Evolutionary conservation across 2,113 vertebrate species (phyloP).

Genomic region (Stictonetta naevosa): DNA sequence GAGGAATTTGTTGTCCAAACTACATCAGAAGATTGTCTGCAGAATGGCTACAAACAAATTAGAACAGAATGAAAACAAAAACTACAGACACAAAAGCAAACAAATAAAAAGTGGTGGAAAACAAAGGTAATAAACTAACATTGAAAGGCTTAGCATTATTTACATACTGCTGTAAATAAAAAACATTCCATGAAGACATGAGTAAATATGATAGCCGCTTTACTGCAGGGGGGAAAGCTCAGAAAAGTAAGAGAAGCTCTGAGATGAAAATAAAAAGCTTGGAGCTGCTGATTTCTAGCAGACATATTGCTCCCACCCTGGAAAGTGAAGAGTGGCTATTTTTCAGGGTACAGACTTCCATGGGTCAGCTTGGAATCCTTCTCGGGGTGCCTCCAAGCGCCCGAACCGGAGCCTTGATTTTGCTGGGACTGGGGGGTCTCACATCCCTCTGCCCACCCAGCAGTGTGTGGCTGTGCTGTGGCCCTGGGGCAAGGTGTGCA

Average conservation of each 20-base stretch:
- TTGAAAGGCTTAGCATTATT: background rate
- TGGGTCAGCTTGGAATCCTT: background rate
- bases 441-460: background rate
- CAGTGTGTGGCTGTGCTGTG: accelerated
- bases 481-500: accelerated
- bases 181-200: conserved; percentile 18
- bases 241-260: background rate
- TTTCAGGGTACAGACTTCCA: background rate
- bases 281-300: background rate
- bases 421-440: accelerated
- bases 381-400: background rate
- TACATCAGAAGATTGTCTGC: background rate
- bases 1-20: background rate
- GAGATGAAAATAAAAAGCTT: background rate
- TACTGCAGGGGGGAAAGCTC: background rate
- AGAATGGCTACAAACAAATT: background rate
- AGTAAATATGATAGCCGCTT: conserved; percentile 5
- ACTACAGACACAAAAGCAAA: conserved; percentile 6
- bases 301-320: background rate
- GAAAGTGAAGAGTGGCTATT: background rate
- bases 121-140: conserved; percentile 10
- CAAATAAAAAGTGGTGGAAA: conserved; percentile 34
- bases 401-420: accelerated
- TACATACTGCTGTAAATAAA: conserved; percentile 31
- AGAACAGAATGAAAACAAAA: conserved; percentile 29